Conservation (phyloP, 2,888 invertebrate species). For the Hirtodrosophila duncani region DNA sequence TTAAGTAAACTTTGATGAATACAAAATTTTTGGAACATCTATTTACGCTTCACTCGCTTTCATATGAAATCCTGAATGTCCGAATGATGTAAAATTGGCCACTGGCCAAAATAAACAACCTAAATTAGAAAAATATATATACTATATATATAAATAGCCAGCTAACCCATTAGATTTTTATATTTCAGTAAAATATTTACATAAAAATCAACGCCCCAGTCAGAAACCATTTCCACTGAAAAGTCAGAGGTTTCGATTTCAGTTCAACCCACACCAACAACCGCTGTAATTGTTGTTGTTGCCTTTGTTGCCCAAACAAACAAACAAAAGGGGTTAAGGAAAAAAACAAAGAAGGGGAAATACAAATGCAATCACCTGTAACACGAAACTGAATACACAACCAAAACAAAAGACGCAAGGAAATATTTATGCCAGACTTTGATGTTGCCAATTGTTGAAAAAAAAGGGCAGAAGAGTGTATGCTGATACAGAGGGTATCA, state of each 20-base stretch:
- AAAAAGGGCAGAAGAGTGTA: slow-evolving; percentile 8
- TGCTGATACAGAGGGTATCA: slow-evolving; percentile 15
- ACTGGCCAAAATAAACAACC: background rate
- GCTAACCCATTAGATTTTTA: slow-evolving; percentile 23
- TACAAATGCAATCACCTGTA: slow-evolving; percentile 70
- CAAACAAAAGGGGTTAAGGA: slow-evolving; percentile 15
- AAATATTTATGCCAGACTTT: slow-evolving; percentile 55
- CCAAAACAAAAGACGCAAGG: slow-evolving; percentile 47
- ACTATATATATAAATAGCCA: slow-evolving; percentile 8
- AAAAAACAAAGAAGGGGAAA: slow-evolving; percentile 17
- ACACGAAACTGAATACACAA: slow-evolving; percentile 60
- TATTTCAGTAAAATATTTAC: slow-evolving; percentile 52
- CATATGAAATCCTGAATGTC: too few relatives aligned
- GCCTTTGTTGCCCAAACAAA: slow-evolving; percentile 63
- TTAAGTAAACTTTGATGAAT: too few relatives aligned
- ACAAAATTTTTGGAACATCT: too few relatives aligned
- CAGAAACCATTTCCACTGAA: slow-evolving; percentile 21
- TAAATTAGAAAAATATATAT: background rate
- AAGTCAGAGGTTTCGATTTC: slow-evolving; percentile 7
- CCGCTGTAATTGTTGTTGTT: slow-evolving; percentile 44
- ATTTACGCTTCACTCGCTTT: too few relatives aligned
- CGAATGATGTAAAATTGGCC: too few relatives aligned
- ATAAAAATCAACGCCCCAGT: slow-evolving; percentile 16
- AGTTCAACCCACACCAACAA: slow-evolving; percentile 4
- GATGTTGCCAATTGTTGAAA: slow-evolving; percentile 57